Conservation (phyloP, 53 echinoderm and acorn worm genomes). For the Arbacia lixula region DNA sequence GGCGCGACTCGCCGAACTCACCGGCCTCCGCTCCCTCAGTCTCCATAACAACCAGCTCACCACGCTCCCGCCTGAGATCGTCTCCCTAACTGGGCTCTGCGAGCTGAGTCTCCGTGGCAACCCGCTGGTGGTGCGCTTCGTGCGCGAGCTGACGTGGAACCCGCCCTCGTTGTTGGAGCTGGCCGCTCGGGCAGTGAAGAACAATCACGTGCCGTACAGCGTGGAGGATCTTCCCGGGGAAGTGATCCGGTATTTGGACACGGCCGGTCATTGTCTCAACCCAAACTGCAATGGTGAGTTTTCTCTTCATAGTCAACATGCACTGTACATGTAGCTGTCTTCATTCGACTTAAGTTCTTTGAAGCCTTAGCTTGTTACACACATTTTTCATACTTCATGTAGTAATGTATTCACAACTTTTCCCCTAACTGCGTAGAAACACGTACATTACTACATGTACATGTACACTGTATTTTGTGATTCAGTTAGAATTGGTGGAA, state of each 20-base stretch:
- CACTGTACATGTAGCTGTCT: background rate
- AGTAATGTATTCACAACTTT: too few species aligned
- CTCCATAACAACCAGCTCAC: constrained; percentile 93
- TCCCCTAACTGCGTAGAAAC: too few species aligned
- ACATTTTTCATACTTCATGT: too few species aligned
- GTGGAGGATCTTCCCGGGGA: constrained; percentile 64
- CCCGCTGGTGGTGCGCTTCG: constrained; percentile 93
- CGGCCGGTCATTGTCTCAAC: constrained; percentile 83
- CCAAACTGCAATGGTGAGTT: constrained; percentile 87
- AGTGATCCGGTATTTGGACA: constrained; percentile 71
- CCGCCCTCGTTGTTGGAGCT: constrained; percentile 88
- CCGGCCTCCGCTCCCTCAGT: constrained; percentile 74
- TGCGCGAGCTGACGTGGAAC: constrained; percentile 89
- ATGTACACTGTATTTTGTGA: too few species aligned
- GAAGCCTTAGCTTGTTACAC: too few species aligned
- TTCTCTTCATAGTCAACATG: background rate
- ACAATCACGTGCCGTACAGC: constrained; percentile 61
- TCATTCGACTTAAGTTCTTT: too few species aligned
- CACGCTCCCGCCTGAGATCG: constrained; percentile 87
- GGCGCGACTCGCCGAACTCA: constrained; percentile 68
- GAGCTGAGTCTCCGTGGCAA: constrained; percentile 91
- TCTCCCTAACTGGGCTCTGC: constrained; percentile 80
- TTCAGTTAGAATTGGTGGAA: too few species aligned
- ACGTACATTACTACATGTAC: too few species aligned
- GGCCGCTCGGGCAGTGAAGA: constrained; percentile 78